Evolutionary conservation across 2,888 invertebrate genomes (phyloP).

Genomic region (Actias luna): DNA sequence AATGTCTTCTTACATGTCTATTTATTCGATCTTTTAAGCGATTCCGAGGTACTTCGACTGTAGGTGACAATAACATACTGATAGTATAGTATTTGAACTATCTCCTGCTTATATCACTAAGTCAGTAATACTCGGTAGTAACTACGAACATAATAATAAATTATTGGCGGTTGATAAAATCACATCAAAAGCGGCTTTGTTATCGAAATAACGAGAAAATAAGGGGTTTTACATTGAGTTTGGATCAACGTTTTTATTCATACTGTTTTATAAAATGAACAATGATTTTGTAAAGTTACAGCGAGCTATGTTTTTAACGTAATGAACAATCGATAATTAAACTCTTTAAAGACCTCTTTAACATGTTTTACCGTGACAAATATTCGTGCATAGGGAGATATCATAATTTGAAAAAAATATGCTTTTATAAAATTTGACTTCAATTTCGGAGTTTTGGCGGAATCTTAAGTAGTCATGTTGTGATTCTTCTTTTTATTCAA

Average conservation of each 20-base stretch:
- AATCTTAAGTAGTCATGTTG: too few species aligned
- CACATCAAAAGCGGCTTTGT: conserved; percentile 14
- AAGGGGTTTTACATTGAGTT: neutral
- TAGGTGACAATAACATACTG: conserved; percentile 12
- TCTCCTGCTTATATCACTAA: conserved; percentile 10
- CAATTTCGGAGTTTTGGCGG: too few species aligned
- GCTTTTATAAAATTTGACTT: too few species aligned
- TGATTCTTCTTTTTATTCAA: too few species aligned
- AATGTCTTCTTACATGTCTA: neutral
- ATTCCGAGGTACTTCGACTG: neutral
- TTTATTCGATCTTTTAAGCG: neutral
- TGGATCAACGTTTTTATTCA: neutral
- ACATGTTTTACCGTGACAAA: too few species aligned
- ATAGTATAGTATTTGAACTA: conserved; percentile 12
- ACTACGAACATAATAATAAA: conserved; percentile 14
- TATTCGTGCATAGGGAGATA: too few species aligned
- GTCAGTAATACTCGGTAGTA: conserved; percentile 14
- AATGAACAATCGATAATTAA: too few species aligned
- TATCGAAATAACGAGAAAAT: neutral
- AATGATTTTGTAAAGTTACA: too few species aligned
- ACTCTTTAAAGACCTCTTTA: too few species aligned
- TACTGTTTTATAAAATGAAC: too few species aligned
- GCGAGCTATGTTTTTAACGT: too few species aligned
- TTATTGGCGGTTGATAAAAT: conserved; percentile 17
- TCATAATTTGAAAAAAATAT: too few species aligned